Conservation (phyloP, 2,797 vertebrate species). For the Gymnothorax javanicus region DNA sequence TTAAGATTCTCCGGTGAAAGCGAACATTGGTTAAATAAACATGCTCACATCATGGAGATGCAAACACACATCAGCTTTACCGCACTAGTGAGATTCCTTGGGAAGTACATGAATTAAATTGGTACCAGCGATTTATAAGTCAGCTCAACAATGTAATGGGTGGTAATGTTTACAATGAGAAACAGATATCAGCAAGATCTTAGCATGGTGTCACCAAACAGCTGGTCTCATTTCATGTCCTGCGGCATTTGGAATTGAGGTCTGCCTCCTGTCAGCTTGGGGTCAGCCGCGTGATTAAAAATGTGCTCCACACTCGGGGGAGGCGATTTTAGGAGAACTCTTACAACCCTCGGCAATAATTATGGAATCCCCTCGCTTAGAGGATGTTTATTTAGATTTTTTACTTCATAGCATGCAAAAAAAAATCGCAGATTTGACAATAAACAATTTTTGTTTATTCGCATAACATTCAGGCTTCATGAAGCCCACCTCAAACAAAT, state of each 20-base stretch:
- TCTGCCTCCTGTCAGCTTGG: constrained; percentile 25
- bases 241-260: constrained; percentile 22
- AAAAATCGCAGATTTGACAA: too few species aligned
- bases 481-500: too few species aligned
- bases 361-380: too few species aligned
- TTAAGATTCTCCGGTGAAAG: constrained; percentile 28
- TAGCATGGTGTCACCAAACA: neutral
- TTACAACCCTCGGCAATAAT: neutral
- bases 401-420: too few species aligned
- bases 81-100: neutral
- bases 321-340: constrained; percentile 40
- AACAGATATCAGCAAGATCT: neutral
- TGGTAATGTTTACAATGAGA: neutral
- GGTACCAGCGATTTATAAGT: neutral
- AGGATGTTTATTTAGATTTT: too few species aligned
- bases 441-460: too few species aligned
- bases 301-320: constrained; percentile 32
- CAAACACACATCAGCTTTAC: neutral
- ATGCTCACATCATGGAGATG: neutral
- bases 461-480: too few species aligned
- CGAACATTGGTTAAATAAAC: constrained; percentile 16
- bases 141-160: neutral
- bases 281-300: constrained; percentile 35
- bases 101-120: neutral
- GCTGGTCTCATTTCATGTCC: neutral